phyloP scores from a whole-genome alignment of 2,888 invertebrate genomes.

The Cheilosia urbana region DNA sequence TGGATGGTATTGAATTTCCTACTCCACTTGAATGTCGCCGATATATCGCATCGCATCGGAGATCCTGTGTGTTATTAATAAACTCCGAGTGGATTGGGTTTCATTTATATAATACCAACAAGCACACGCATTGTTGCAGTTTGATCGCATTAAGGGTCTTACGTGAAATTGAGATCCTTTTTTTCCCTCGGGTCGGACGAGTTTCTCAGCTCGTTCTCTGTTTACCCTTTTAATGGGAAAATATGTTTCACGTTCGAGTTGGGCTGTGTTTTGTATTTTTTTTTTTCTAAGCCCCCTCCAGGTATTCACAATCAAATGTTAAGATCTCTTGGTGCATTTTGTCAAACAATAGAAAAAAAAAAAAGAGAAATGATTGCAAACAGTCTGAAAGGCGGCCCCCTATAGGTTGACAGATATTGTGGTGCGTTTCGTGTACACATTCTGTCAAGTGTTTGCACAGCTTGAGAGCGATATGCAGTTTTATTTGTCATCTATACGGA shows the following conservation, averaged over 20 bases:
- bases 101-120: slow-evolving; percentile 43
- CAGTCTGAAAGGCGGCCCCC: neutral
- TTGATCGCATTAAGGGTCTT: slow-evolving; percentile 74
- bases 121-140: slow-evolving; percentile 69
- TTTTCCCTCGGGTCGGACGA: slow-evolving; percentile 39
- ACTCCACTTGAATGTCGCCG: slow-evolving; percentile 72
- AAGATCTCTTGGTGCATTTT: slow-evolving; percentile 66
- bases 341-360: slow-evolving; percentile 27
- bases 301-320: slow-evolving; percentile 64
- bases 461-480: slow-evolving; percentile 49
- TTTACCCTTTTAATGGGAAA: slow-evolving; percentile 72
- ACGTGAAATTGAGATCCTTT: slow-evolving; percentile 72
- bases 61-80: slow-evolving; percentile 61
- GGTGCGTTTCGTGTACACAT: slow-evolving; percentile 54
- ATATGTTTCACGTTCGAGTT: slow-evolving; percentile 42
- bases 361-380: slow-evolving; percentile 32
- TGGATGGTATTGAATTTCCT: slow-evolving; percentile 72
- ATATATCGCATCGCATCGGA: slow-evolving; percentile 51
- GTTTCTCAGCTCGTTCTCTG: slow-evolving; percentile 26
- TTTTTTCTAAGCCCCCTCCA: slow-evolving; percentile 33
- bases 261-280: neutral
- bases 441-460: slow-evolving; percentile 72
- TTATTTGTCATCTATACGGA: slow-evolving; percentile 18
- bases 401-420: slow-evolving; percentile 54
- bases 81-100: slow-evolving; percentile 66